A percentile compares a stretch with the other conserved stretches of the same genome.
phyloP scores from a whole-genome alignment of 2,113 vertebrate genomes.

The Stigmatopora nigra region DNA sequence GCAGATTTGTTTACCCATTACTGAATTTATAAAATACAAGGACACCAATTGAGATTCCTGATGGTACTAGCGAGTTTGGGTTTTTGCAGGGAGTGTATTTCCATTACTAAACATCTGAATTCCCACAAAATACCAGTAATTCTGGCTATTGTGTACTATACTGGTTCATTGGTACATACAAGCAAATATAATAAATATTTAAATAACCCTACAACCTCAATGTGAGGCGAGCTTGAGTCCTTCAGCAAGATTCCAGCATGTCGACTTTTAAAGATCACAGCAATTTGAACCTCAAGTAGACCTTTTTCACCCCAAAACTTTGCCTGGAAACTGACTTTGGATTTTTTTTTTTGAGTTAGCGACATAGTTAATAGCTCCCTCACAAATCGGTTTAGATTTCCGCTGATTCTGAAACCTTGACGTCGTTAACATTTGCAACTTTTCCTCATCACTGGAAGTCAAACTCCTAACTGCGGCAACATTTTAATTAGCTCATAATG shows the following conservation, averaged over 20 bases:
- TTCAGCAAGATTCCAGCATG: background rate
- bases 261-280: background rate
- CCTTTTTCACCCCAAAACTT: background rate
- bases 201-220: too few species aligned
- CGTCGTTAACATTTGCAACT: slow-evolving; percentile 2
- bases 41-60: too few species aligned
- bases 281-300: background rate
- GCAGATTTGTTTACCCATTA: too few species aligned
- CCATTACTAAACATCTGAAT: too few species aligned
- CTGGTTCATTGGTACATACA: too few species aligned
- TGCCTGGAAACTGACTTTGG: too few species aligned
- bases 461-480: slow-evolving; percentile 1
- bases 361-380: background rate
- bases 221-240: background rate
- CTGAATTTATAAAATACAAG: too few species aligned
- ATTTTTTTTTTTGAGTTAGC: background rate
- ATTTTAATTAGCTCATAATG: slow-evolving; percentile 1
- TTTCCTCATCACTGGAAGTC: slow-evolving; percentile 1
- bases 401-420: background rate
- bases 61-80: too few species aligned
- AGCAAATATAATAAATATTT: too few species aligned
- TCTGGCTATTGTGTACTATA: too few species aligned
- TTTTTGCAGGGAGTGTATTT: too few species aligned
- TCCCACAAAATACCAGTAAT: too few species aligned
- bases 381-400: background rate